Percentiles rank a stretch among this genome's conserved stretches.
phyloP scores from a whole-genome alignment of 2,113 vertebrate species.

The Mola mola region DNA sequence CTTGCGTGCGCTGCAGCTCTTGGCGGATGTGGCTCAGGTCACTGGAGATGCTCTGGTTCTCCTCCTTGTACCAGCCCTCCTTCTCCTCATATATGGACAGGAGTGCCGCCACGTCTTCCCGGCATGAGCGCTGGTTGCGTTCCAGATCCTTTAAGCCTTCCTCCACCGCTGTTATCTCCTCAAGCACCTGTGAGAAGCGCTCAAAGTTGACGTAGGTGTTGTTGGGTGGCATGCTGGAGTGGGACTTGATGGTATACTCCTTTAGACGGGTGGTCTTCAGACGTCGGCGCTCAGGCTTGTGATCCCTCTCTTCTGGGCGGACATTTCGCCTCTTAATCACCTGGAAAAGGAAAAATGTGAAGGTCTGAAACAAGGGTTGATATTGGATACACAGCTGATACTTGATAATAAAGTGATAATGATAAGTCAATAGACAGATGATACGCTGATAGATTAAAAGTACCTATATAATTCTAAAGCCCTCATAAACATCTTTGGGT shows the following conservation, averaged over 20 bases:
- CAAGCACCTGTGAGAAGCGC: constrained; percentile 95
- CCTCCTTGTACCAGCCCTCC: constrained; percentile 95
- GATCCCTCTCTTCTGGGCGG: constrained; percentile 88
- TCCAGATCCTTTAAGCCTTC: constrained; percentile 90
- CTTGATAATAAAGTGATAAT: not conserved
- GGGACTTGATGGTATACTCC: constrained; percentile 99
- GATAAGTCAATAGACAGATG: not conserved
- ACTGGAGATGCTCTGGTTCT: constrained; percentile 89
- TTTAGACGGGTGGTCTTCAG: constrained; percentile 96
- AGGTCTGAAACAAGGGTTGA: not conserved
- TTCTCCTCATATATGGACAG: constrained; percentile 95
- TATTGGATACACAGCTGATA: not conserved
- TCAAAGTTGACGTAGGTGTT: constrained; percentile 98
- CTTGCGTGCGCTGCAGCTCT: constrained; percentile 89
- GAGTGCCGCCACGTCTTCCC: constrained; percentile 90
- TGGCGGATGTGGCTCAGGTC: constrained; percentile 89
- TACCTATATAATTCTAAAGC: no score
- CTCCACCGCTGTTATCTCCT: constrained; percentile 90
- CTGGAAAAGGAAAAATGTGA: constrained; percentile 63
- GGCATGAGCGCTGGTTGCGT: constrained; percentile 88
- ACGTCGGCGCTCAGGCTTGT: constrained; percentile 90
- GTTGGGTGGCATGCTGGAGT: constrained; percentile 99
- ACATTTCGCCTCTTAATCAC: constrained; percentile 95
- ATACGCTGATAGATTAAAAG: no score
- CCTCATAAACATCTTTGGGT: no score